phyloP scores from a whole-genome alignment of 1,140 invertebrate species.

The Sitobion miscanthi region DNA sequence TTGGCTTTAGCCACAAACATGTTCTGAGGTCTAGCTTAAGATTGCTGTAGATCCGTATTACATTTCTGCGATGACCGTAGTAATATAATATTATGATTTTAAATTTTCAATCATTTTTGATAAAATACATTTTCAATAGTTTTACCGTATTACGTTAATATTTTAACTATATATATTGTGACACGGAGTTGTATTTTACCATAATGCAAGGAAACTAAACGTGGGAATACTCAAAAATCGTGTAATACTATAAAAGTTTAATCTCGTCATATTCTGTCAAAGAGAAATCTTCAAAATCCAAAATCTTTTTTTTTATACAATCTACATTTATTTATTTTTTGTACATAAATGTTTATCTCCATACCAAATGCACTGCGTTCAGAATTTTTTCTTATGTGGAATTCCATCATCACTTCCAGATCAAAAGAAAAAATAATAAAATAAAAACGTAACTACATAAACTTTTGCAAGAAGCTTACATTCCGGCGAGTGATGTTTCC shows the following conservation, averaged over 20 bases:
- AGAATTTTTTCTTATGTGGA: neutral
- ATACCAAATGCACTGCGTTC: neutral
- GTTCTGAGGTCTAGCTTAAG: too few relatives aligned
- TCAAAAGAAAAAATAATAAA: neutral
- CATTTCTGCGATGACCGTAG: neutral
- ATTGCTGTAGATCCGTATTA: neutral
- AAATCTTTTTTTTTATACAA: neutral
- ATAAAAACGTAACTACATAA: constrained; percentile 9
- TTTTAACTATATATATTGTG: neutral
- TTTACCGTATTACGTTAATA: neutral
- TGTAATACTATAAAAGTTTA: neutral
- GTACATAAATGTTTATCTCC: neutral
- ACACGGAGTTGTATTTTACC: neutral
- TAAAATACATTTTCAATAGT: neutral
- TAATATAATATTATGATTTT: neutral
- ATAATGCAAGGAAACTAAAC: neutral
- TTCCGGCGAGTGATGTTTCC: neutral
- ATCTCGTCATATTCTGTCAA: neutral
- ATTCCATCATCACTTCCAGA: neutral
- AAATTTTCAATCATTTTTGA: neutral
- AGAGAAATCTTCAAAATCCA: neutral
- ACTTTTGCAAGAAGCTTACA: neutral
- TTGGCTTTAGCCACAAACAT: too few relatives aligned
- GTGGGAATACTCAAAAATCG: neutral
- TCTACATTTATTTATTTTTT: neutral